Evolutionary conservation across 2,888 invertebrate species (phyloP).

Genomic region (Ochropacha duplaris): DNA sequence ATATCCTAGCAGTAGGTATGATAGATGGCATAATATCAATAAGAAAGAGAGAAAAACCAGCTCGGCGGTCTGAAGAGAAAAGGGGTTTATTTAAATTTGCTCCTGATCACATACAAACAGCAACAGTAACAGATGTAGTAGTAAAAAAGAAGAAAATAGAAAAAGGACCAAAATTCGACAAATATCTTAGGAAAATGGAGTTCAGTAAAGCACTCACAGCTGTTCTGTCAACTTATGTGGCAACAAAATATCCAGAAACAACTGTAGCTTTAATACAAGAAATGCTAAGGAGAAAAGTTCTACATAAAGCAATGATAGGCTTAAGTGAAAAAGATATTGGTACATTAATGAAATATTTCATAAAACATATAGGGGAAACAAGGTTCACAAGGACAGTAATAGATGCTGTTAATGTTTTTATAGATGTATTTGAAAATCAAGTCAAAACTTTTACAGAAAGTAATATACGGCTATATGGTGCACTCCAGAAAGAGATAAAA

Average conservation of each 20-base stretch:
- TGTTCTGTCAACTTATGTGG: slow-evolving; percentile 84
- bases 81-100: slow-evolving; percentile 76
- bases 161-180: slow-evolving; percentile 85
- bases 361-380: slow-evolving; percentile 87
- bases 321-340: slow-evolving; percentile 86
- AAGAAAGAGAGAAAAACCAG: slow-evolving; percentile 87
- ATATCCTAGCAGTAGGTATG: slow-evolving; percentile 95
- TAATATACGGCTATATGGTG: slow-evolving; percentile 83
- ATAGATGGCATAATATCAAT: slow-evolving; percentile 96
- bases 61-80: slow-evolving; percentile 56
- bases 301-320: slow-evolving; percentile 89
- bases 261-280: slow-evolving; percentile 93
- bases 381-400: slow-evolving; percentile 89
- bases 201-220: slow-evolving; percentile 90
- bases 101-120: slow-evolving; percentile 68
- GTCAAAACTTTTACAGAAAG: slow-evolving; percentile 85
- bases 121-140: slow-evolving; percentile 78
- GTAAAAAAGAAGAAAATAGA: slow-evolving; percentile 65
- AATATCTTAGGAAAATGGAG: slow-evolving; percentile 89
- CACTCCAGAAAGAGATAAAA: slow-evolving; percentile 84
- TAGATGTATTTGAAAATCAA: slow-evolving; percentile 88
- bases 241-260: slow-evolving; percentile 87
- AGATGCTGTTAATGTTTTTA: slow-evolving; percentile 88
- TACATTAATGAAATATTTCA: slow-evolving; percentile 89
- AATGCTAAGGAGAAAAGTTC: slow-evolving; percentile 90